Evolutionary conservation across 1,140 invertebrate species (phyloP), one percentile per base, ranked within the genome.

Genomic region (Venturia canescens): DNA sequence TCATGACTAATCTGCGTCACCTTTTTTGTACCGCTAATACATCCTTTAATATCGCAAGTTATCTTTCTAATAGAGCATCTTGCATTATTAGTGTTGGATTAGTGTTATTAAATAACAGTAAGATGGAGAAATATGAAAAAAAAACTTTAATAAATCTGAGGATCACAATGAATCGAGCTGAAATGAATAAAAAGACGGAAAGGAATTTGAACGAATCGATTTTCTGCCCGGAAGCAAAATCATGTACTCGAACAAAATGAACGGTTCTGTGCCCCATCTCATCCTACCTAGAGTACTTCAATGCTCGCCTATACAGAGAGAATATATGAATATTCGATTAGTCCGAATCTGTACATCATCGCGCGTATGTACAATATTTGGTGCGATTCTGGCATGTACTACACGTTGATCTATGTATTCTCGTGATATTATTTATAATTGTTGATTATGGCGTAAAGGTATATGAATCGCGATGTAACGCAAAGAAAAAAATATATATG

Each of bases 351-450:
- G 71, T 74, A 74, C 48, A 74, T 74, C 57, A 74, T 50, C 53
- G 31, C 2, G 16, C 7, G 21, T 74, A 72, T 72, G 70, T 74
- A 57, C 71, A 74, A 26, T 50, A 57, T 74, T 44, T 74, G 48
- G 71, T 74, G 71, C 71, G 71, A 74, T 74, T 74, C 44, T 44
- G 71, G 71, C 71, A 74, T 74, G 27, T 57, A 74, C 48, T 74
- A 50, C 71, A 57, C 50, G 57, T 48, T 74, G 26, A 23, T 48
- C 71, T 74, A 78, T 44, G 18, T 63, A 78, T 26, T 77, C 27
- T 78, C 53, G 21, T 78, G 75, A 78, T 63, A 69, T 69, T 79
- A 67, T 79, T 29, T 67, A 78, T 57, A 57, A 57, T 57, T 34
- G 57, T 76, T 26, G 60, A 60, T 57, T 48, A 78, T 78, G 66